Base-by-base conservation (phyloP, 2,797 vertebrate species). In the Anolis apletophallus region DNA sequence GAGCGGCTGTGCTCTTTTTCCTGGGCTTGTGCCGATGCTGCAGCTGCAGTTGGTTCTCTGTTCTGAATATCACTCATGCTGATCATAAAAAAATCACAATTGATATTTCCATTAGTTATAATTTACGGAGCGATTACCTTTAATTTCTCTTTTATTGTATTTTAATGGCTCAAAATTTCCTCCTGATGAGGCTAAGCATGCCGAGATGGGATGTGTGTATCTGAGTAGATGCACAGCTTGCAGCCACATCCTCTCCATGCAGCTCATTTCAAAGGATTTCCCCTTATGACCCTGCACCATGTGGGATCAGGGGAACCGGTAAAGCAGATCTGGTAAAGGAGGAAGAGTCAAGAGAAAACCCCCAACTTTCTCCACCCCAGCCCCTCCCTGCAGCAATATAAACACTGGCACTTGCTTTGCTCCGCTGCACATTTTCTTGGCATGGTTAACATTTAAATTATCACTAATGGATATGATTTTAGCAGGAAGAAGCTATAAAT, bases 81-180 rank as follows among this genome's bases (percentile, higher is more conserved):
- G 17, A 93, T 90, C 91, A 79, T 94, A 94, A 95, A 92, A 95
- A 92, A 93, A 92, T 93, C 87, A 93, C 93, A 94, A 93, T 85
- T 91, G 94, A 94, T 94, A 94, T 93, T 95, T 94, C 94, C 94
- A 94, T 95, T 94, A 95, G 94, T 94, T 93, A 93, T 93, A 94
- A 94, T 94, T 93, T 94, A 95, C 88, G 71, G 91, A 95, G 93
- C 54, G 87, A 95, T 95, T 95, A 91, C 87, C 86, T 93, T 94
- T 94, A 93, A 94, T 95, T 94, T 95, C 93, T 92, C 92, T 94
- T 95, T 95, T 93, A 95, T 94, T 94, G 94, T 95, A 89, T 94
- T 95, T 95, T 95, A 95, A 95, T 95, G 92, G 90, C 87, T 91
- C 93, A 90, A 88, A 68, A 94, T 95, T 93, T 93, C 92, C 92